phyloP scores from a whole-genome alignment of 2,888 invertebrate species.

The Melipona beecheii region DNA sequence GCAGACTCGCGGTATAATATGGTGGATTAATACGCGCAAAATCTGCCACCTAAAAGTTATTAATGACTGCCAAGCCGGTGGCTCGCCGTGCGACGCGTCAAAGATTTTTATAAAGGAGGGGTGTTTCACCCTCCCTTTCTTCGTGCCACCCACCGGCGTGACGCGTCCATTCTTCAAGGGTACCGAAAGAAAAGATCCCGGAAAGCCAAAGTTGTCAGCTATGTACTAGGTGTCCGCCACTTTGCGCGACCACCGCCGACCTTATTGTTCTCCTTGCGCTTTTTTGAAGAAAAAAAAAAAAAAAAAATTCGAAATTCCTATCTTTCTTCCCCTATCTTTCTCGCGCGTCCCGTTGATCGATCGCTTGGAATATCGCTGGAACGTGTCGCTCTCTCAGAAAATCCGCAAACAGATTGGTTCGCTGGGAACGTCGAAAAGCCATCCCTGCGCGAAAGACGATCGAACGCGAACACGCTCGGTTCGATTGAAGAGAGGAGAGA shows the following conservation, averaged over 20 bases:
- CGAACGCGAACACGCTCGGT: constrained; percentile 40
- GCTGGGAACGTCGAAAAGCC: constrained; percentile 14
- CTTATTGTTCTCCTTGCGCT: constrained; percentile 1
- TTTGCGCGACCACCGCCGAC: constrained; percentile 20
- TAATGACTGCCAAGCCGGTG: constrained; percentile 80
- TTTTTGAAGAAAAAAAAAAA: background rate
- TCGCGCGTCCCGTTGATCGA: background rate
- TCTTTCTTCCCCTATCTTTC: background rate
- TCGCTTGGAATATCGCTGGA: background rate
- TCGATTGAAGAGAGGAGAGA: background rate
- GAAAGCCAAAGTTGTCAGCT: constrained; percentile 66
- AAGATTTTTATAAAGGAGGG: constrained; percentile 82
- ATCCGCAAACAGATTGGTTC: constrained; percentile 9
- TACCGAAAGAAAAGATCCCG: constrained; percentile 66
- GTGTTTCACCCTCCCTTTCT: constrained; percentile 53
- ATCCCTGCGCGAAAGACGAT: constrained; percentile 50
- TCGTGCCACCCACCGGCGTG: constrained; percentile 56
- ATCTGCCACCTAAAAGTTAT: constrained; percentile 84
- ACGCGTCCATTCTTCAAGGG: constrained; percentile 61
- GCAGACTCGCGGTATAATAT: constrained; percentile 80
- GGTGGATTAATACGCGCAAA: constrained; percentile 83
- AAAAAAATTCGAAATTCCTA: background rate
- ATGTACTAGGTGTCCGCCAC: background rate
- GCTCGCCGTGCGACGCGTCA: constrained; percentile 78
- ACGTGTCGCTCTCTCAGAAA: background rate